Conservation (phyloP, 2,797 vertebrate genomes). For the Artibeus lituratus region DNA sequence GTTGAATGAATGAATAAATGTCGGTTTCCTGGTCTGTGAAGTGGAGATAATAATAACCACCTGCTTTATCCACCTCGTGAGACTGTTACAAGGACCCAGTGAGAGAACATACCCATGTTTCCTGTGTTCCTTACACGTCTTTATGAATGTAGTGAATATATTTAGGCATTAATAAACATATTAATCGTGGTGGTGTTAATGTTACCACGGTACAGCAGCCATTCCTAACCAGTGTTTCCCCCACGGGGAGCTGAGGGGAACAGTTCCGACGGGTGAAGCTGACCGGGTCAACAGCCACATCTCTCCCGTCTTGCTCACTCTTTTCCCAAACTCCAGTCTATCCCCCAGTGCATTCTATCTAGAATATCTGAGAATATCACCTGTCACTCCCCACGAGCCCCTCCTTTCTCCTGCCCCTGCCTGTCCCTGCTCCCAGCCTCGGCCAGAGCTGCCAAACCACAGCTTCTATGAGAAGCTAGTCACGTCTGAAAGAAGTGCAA, state of each 20-base stretch:
- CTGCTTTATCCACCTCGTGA: not conserved
- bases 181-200: not conserved
- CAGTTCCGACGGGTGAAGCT: not conserved
- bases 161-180: rapidly evolving
- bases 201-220: not conserved
- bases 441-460: not conserved
- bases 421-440: not conserved
- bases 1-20: not conserved
- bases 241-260: not conserved
- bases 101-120: not conserved
- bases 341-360: not conserved
- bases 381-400: not conserved
- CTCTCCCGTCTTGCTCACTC: not conserved
- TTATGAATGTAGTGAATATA: rapidly evolving
- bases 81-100: not conserved
- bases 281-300: too few relatives aligned
- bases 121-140: rapidly evolving
- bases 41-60: rapidly evolving
- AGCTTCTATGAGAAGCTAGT: not conserved
- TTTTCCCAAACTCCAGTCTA: not conserved
- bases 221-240: not conserved
- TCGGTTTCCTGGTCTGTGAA: not conserved
- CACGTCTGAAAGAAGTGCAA: not conserved
- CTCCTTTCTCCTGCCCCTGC: not conserved
- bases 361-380: not conserved